Conservation (phyloP, 2,888 invertebrate species). For the Apocheima hispidaria region DNA sequence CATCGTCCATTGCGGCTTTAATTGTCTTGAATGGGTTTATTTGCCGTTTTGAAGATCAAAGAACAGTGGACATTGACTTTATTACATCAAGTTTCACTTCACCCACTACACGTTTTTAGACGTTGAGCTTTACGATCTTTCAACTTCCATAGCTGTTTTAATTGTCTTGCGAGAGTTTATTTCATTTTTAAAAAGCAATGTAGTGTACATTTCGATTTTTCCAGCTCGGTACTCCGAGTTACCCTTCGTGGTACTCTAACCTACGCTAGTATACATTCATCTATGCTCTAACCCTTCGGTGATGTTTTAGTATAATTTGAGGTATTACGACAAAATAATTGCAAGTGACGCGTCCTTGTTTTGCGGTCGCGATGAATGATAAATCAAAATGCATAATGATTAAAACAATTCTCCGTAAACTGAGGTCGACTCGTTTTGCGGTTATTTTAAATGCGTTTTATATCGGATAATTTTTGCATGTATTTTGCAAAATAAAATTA, state of each 20-base stretch:
- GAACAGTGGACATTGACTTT: not conserved
- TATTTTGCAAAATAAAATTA: no score
- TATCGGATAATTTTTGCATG: no score
- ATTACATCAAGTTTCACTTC: not conserved
- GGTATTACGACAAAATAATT: conserved; percentile 62
- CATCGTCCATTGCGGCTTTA: not conserved
- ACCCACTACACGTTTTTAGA: not conserved
- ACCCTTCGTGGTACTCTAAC: conserved; percentile 38
- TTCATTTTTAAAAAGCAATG: conserved; percentile 2
- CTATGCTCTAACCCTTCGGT: conserved; percentile 41
- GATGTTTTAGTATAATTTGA: conserved; percentile 51
- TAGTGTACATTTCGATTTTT: not conserved
- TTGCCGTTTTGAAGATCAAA: not conserved
- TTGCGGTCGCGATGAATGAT: conserved; percentile 53
- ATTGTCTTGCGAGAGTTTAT: not conserved
- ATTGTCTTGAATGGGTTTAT: not conserved
- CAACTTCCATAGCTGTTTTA: conserved; percentile 8
- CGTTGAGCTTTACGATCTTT: not conserved
- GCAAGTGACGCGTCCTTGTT: conserved; percentile 50
- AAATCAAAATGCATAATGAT: conserved; percentile 55
- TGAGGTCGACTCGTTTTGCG: not conserved
- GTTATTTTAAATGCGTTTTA: not conserved
- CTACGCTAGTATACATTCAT: no score
- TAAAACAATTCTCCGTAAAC: conserved; percentile 44
- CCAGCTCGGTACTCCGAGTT: not conserved